Conservation (phyloP, 2,113 vertebrate species). For the Scopus umbretta region DNA sequence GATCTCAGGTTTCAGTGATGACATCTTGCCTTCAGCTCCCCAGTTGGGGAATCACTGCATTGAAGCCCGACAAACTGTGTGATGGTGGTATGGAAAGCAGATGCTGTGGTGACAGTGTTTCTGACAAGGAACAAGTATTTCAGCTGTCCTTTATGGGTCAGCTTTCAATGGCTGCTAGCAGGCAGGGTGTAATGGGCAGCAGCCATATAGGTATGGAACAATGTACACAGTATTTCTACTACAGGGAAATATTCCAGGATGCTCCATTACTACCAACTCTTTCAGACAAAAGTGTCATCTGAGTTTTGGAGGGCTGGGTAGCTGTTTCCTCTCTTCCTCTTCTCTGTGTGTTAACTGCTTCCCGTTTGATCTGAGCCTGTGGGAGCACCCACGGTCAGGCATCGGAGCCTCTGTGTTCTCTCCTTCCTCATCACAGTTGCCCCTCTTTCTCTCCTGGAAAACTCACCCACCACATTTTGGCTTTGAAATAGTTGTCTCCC, state of each 20-base stretch:
- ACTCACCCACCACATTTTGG: not conserved
- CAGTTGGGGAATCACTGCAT: not conserved
- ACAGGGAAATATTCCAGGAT: not conserved
- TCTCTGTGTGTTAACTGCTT: not conserved
- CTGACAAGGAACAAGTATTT: not conserved
- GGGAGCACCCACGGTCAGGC: not conserved
- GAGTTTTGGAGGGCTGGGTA: not conserved
- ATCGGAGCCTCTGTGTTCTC: accelerated
- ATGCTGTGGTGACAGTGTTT: not conserved
- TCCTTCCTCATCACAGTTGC: not conserved
- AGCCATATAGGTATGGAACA: not conserved
- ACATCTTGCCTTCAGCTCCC: not conserved
- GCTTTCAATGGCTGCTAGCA: not conserved
- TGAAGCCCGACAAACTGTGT: not conserved
- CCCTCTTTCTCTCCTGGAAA: not conserved
- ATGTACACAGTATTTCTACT: not conserved
- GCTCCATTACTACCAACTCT: not conserved
- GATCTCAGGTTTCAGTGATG: not conserved
- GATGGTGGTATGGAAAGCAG: not conserved
- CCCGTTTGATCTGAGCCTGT: not conserved
- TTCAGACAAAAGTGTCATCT: not conserved
- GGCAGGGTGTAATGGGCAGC: not conserved
- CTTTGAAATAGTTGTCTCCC: not conserved
- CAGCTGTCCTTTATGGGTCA: not conserved
- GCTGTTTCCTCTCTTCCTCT: not conserved